Evolutionary conservation across 2,888 invertebrate genomes (phyloP), one percentile per base, ranked within the genome.

Genomic region (Eutolmus rufibarbis): DNA sequence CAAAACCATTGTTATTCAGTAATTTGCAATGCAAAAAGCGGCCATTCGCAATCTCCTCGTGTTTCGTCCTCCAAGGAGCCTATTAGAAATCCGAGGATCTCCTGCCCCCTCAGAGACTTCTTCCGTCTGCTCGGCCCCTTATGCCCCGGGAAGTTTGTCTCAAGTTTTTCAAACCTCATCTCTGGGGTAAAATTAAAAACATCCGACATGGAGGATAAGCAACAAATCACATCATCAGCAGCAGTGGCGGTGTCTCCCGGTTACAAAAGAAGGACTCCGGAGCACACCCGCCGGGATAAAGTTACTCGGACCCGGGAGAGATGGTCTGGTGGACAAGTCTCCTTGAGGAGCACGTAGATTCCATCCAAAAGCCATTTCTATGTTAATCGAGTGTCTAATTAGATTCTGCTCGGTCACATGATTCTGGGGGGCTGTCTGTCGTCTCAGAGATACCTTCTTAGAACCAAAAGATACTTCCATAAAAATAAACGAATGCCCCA

Each of bases 311-410:
- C 46, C 19, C 16, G 79, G 28, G 28, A 46, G 79, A 1, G 2
- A 1, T 31, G 31, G 28, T 56, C n/a, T 34, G 57, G 82, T 31
- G 82, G 82, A 82, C 82, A 57, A 31, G 37, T 7, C 34, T 51
- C 34, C 82, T 56, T 82, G 37, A 37, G 34, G 51, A 56, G 82
- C 82, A 34, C 57, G 82, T 51, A 82, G 57, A 82, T 43, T 31
- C 57, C 82, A 78, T 78, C 78, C 78, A 28, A 78, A 78, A 78
- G 78, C 37, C 82, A 82, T 82, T 82, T 82, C 82, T 82, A 82
- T 82, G 82, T 51, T 82, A 82, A 82, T 82, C 82, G 82, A 82
- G 37, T 82, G 82, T 57, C 82, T 82, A 82, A 82, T 82, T 82
- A 82, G 82, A 51, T 82, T 82, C 57, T 57, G 31, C 43, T 56